Conservation (phyloP, 2,888 invertebrate species). For the Platycheirus albimanus region DNA sequence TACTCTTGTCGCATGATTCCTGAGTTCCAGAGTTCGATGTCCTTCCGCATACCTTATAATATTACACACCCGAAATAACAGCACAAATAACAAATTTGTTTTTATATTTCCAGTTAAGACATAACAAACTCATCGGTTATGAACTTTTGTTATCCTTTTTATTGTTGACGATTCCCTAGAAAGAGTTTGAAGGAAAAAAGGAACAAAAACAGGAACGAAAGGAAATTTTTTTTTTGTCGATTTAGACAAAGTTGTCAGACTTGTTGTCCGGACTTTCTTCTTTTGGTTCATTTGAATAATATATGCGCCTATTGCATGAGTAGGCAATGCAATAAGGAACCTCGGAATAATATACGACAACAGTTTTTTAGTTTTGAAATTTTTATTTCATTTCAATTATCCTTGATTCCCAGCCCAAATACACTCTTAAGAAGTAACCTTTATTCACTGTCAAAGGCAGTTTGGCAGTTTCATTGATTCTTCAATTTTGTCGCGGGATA, state of each 20-base stretch:
- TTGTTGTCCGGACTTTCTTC: slow-evolving; percentile 13
- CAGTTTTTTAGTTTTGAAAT: background rate
- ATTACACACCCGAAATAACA: background rate
- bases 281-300: slow-evolving; percentile 48
- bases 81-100: slow-evolving; percentile 38
- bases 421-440: too few relatives aligned
- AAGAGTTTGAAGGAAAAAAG: slow-evolving; percentile 13
- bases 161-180: slow-evolving; percentile 19
- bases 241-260: slow-evolving; percentile 17
- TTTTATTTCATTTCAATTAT: too few relatives aligned
- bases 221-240: slow-evolving; percentile 11
- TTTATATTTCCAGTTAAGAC: slow-evolving; percentile 39
- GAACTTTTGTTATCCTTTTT: slow-evolving; percentile 52
- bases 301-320: slow-evolving; percentile 62
- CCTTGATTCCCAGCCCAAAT: too few relatives aligned
- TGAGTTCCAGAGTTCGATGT: slow-evolving; percentile 12
- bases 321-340: background rate
- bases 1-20: background rate
- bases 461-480: too few relatives aligned
- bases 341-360: background rate
- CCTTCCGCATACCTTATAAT: background rate
- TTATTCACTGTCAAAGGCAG: too few relatives aligned
- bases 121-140: slow-evolving; percentile 63
- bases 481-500: too few relatives aligned
- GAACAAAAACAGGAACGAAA: slow-evolving; percentile 34